A percentile compares a stretch with the other conserved stretches of the same genome.
Evolutionary conservation across 1,140 invertebrate species (phyloP).

Genomic region (Anthonomus grandis): DNA sequence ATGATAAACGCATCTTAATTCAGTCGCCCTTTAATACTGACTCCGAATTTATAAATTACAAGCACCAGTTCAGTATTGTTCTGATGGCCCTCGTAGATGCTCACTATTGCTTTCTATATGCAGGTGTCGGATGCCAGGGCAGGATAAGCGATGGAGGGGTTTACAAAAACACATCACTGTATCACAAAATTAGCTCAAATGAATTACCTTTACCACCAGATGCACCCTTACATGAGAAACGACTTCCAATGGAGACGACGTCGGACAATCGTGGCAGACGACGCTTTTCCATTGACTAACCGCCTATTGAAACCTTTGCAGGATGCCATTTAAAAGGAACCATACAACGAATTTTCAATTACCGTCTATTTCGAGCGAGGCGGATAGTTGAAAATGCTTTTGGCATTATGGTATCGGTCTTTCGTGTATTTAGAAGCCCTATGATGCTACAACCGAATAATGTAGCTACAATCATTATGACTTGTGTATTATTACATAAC

Average conservation of each 20-base stretch:
- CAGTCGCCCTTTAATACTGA: conserved; percentile 11
- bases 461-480: conserved; percentile 9
- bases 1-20: too few relatives aligned
- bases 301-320: conserved; percentile 50
- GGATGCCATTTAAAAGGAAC: conserved; percentile 30
- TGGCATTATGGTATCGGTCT: conserved; percentile 13
- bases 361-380: conserved; percentile 9
- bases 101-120: too few relatives aligned
- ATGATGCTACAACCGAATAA: conserved; percentile 23
- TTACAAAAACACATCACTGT: too few relatives aligned
- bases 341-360: conserved; percentile 12
- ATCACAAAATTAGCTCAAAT: too few relatives aligned
- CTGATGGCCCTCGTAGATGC: too few relatives aligned
- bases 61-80: too few relatives aligned
- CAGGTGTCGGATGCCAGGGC: too few relatives aligned
- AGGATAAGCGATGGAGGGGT: conserved; percentile 46
- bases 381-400: conserved; percentile 15
- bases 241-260: background rate
- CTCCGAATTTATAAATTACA: too few relatives aligned
- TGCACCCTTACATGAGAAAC: too few relatives aligned
- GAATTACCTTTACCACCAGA: too few relatives aligned
- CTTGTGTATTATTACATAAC: conserved; percentile 16
- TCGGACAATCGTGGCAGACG: conserved; percentile 49
- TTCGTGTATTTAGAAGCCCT: conserved; percentile 36
- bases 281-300: conserved; percentile 47